Evolutionary conservation across 2,888 invertebrate species (phyloP).

Genomic region (Lymantria dispar): DNA sequence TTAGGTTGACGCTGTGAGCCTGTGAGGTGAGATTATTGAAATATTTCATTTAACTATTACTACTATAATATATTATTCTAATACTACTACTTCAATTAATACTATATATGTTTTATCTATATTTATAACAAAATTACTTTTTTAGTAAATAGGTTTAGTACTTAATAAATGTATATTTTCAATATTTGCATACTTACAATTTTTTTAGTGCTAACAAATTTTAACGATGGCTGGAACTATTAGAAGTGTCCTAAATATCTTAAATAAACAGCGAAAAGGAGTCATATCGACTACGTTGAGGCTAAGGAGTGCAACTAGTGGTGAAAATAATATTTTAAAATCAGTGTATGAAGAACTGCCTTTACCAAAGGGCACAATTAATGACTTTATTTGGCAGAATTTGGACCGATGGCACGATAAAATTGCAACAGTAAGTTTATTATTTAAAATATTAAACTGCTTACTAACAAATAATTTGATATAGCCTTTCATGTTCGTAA

Average conservation of each 20-base stretch:
- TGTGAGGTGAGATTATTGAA: too few relatives aligned
- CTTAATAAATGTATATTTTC: too few relatives aligned
- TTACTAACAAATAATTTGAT: background rate
- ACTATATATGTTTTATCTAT: too few relatives aligned
- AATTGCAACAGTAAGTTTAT: constrained; percentile 83
- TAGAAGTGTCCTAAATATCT: constrained; percentile 17
- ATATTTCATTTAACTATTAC: too few relatives aligned
- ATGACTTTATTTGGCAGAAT: constrained; percentile 85
- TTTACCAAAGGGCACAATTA: constrained; percentile 73
- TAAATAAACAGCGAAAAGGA: constrained; percentile 19
- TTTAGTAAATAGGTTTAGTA: too few relatives aligned
- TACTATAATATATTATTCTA: too few relatives aligned
- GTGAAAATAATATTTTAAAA: constrained; percentile 53
- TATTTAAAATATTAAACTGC: background rate
- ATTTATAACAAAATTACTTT: too few relatives aligned
- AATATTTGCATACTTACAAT: background rate
- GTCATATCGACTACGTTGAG: constrained; percentile 17
- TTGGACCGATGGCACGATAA: constrained; percentile 86
- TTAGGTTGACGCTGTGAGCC: too few relatives aligned
- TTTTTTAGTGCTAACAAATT: background rate
- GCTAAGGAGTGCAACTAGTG: constrained; percentile 39
- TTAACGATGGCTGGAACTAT: constrained; percentile 21
- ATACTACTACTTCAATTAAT: too few relatives aligned
- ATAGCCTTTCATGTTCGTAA: background rate
- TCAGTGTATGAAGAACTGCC: constrained; percentile 77